These are phyloP conservation scores for Bursaphelenchus mucronatus DNA, from an alignment of 1,140 invertebrate genomes.

Conservation along the genomic window DNA sequence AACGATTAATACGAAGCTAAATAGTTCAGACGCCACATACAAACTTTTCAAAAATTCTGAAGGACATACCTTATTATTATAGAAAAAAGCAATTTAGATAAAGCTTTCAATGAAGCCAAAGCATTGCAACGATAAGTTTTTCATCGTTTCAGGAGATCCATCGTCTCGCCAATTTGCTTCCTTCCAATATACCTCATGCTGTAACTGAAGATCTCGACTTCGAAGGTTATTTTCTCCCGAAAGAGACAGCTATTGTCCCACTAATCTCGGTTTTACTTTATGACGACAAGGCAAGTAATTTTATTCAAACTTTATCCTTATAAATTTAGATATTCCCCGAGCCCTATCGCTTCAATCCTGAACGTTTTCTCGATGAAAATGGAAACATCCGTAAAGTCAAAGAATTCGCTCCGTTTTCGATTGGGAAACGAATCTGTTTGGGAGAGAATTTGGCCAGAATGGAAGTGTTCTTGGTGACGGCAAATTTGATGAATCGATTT, in stretches of 20 bases:
- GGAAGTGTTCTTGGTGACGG: conserved; percentile 20
- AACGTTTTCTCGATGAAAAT: conserved; percentile 21
- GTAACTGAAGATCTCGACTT: neutral
- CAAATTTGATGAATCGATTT: conserved; percentile 22
- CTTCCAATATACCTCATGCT: conserved; percentile 1
- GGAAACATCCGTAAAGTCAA: conserved; percentile 4
- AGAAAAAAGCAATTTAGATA: too few relatives aligned
- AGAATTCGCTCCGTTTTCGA: conserved; percentile 21
- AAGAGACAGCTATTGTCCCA: conserved; percentile 7
- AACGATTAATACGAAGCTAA: too few relatives aligned
- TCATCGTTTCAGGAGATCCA: conserved; percentile 1
- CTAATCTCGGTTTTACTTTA: neutral
- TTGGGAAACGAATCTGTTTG: conserved; percentile 22
- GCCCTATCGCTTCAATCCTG: conserved; percentile 18
- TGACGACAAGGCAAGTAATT: neutral
- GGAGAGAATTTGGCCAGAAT: conserved; percentile 22
- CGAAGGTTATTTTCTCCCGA: neutral
- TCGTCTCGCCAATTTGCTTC: conserved; percentile 9
- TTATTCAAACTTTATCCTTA: neutral
- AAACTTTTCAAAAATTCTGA: too few relatives aligned
- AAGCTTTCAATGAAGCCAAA: too few relatives aligned
- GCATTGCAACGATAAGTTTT: too few relatives aligned
- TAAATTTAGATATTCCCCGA: conserved; percentile 12
- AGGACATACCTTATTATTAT: too few relatives aligned
- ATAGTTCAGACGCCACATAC: too few relatives aligned